Percentiles rank a stretch among this genome's conserved stretches.
Evolutionary conservation across 1,140 invertebrate species (phyloP).

Genomic region (Catajapyx aquilonaris): DNA sequence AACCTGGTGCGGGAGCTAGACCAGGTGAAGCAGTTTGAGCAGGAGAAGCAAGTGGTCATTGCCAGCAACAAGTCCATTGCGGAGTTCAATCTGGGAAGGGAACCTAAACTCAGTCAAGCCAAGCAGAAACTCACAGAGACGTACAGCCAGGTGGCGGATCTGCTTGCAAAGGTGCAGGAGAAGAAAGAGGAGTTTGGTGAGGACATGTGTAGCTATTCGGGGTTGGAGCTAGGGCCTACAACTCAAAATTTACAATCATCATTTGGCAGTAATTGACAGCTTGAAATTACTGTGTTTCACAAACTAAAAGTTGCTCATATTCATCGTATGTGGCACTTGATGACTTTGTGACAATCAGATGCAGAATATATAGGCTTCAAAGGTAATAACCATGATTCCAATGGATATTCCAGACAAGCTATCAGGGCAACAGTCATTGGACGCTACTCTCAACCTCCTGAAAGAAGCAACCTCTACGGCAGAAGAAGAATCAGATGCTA

Average conservation of each 20-base stretch:
- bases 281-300: too few species aligned
- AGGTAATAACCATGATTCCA: too few species aligned
- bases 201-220: too few species aligned
- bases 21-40: conserved; percentile 54
- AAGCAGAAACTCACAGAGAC: conserved; percentile 42
- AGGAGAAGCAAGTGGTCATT: conserved; percentile 64
- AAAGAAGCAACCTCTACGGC: conserved; percentile 66
- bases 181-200: conserved; percentile 18
- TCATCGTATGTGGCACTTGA: too few species aligned
- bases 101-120: conserved; percentile 51
- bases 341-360: too few species aligned
- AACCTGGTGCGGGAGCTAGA: conserved; percentile 50
- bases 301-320: too few species aligned
- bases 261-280: too few species aligned
- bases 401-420: too few species aligned
- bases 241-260: conserved; percentile 1
- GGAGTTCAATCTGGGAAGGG: conserved; percentile 63
- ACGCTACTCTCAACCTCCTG: conserved; percentile 58
- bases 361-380: too few species aligned
- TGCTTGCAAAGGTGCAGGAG: conserved; percentile 42
- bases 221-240: conserved; percentile 1
- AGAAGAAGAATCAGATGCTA: conserved; percentile 66
- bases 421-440: conserved; percentile 44
- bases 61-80: conserved; percentile 66
- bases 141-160: conserved; percentile 39